Percentiles rank a stretch among this genome's conserved stretches.
phyloP scores from a whole-genome alignment of 2,888 invertebrate species.

The Parnassius smintheus region DNA sequence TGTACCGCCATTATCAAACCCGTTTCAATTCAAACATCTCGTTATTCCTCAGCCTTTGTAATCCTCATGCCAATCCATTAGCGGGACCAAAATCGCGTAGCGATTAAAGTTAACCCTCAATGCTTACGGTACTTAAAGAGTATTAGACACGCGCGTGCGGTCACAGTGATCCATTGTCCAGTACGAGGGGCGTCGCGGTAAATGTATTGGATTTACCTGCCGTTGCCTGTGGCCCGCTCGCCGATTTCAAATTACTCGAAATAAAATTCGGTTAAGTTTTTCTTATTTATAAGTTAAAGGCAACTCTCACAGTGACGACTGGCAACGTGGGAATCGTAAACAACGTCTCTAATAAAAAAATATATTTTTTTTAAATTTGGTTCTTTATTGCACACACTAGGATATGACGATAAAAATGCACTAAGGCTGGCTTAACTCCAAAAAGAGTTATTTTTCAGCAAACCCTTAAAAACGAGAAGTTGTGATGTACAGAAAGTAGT shows the following conservation, averaged over 20 bases:
- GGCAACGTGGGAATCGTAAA: too few relatives aligned
- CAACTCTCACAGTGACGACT: too few relatives aligned
- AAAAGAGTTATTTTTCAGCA: too few relatives aligned
- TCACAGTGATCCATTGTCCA: conserved; percentile 50
- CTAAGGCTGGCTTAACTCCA: too few relatives aligned
- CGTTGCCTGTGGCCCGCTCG: background rate
- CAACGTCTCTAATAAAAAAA: too few relatives aligned
- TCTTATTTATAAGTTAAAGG: background rate
- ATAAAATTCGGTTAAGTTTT: background rate
- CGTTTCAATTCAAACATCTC: conserved; percentile 8
- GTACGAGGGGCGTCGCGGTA: conserved; percentile 16
- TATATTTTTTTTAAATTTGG: too few relatives aligned
- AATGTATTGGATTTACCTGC: conserved; percentile 29
- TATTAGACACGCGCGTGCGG: conserved; percentile 72
- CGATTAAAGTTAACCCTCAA: conserved; percentile 59
- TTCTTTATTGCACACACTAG: too few relatives aligned
- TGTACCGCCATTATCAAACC: background rate
- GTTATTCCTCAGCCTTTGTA: conserved; percentile 14
- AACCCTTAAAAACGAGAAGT: too few relatives aligned
- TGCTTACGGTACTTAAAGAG: conserved; percentile 50
- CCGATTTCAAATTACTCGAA: background rate
- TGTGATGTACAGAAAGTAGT: too few relatives aligned
- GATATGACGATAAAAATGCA: too few relatives aligned
- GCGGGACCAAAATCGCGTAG: conserved; percentile 47
- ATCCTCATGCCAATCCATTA: conserved; percentile 48